Percentiles rank a stretch among this genome's conserved stretches.
phyloP scores from a whole-genome alignment of 1,140 invertebrate species.

The Muscidifurax raptorellus region DNA sequence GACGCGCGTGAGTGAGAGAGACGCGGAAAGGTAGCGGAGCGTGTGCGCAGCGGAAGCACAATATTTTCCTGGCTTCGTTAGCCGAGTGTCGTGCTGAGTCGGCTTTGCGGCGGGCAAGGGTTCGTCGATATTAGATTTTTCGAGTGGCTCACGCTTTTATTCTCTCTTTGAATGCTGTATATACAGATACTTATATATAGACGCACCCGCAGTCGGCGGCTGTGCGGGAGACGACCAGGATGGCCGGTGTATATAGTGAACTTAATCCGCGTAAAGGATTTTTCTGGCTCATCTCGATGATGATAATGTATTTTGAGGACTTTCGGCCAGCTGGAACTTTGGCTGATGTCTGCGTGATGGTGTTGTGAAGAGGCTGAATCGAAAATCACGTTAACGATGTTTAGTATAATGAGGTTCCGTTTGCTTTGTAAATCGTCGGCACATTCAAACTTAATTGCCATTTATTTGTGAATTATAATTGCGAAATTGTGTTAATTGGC shows the following conservation, averaged over 20 bases:
- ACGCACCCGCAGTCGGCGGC: background rate
- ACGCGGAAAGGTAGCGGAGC: constrained; percentile 4
- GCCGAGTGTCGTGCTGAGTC: constrained; percentile 35
- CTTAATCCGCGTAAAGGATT: constrained; percentile 29
- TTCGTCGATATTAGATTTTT: constrained; percentile 51
- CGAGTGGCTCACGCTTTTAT: constrained; percentile 36
- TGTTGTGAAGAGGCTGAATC: too few relatives aligned
- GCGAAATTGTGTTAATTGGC: too few relatives aligned
- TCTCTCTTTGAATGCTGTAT: background rate
- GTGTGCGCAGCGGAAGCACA: constrained; percentile 15
- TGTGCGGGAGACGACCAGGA: background rate
- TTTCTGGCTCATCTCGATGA: constrained; percentile 7
- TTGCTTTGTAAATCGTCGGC: too few relatives aligned
- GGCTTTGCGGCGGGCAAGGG: constrained; percentile 5
- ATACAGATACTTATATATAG: background rate
- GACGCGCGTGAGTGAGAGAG: background rate
- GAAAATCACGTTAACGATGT: too few relatives aligned
- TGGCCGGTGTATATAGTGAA: background rate
- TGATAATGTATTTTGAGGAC: too few relatives aligned
- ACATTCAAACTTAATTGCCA: too few relatives aligned
- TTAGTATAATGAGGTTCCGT: too few relatives aligned
- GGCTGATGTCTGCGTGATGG: too few relatives aligned
- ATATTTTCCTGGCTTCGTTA: constrained; percentile 50
- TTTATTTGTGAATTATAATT: too few relatives aligned
- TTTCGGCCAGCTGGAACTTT: too few relatives aligned